phyloP scores from a whole-genome alignment of 2,888 invertebrate species.

The Octodonta nipae region DNA sequence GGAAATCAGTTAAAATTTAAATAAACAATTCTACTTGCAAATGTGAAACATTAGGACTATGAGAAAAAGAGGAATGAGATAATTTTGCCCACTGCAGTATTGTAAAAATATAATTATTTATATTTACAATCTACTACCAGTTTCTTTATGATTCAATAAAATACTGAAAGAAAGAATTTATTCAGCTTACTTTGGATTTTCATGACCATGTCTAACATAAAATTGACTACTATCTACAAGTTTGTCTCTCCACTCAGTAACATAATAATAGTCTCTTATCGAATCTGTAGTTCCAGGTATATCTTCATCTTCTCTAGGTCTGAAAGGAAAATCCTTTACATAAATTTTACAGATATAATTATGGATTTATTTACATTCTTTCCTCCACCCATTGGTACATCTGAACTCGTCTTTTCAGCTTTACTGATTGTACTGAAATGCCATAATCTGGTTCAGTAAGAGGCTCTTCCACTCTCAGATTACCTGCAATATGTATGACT shows the following conservation, averaged over 20 bases:
- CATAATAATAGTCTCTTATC: slow-evolving; percentile 58
- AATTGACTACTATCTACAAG: slow-evolving; percentile 67
- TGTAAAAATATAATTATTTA: too few relatives aligned
- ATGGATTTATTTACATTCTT: slow-evolving; percentile 38
- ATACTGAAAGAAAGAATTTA: too few relatives aligned
- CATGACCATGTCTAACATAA: slow-evolving; percentile 63
- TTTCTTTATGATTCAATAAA: too few relatives aligned
- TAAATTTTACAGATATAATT: background rate
- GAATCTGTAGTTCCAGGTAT: slow-evolving; percentile 40
- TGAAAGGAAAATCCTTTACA: slow-evolving; percentile 12
- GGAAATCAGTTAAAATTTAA: too few relatives aligned
- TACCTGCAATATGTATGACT: slow-evolving; percentile 65
- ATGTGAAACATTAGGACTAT: too few relatives aligned
- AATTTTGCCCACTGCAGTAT: too few relatives aligned
- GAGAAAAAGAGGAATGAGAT: too few relatives aligned
- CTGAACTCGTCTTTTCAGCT: slow-evolving; percentile 71
- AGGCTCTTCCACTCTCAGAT: slow-evolving; percentile 62
- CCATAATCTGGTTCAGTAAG: slow-evolving; percentile 77
- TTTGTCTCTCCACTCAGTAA: slow-evolving; percentile 74
- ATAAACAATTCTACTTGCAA: too few relatives aligned
- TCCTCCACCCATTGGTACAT: slow-evolving; percentile 93
- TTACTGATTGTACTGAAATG: slow-evolving; percentile 70
- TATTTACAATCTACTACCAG: too few relatives aligned
- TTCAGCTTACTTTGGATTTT: slow-evolving; percentile 69
- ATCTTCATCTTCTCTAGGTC: slow-evolving; percentile 32